Percentiles rank a stretch among this genome's conserved stretches.
These are phyloP conservation scores for Orchestes rusci DNA, from an alignment of 2,888 invertebrate genomes.

Conservation along the genomic window DNA sequence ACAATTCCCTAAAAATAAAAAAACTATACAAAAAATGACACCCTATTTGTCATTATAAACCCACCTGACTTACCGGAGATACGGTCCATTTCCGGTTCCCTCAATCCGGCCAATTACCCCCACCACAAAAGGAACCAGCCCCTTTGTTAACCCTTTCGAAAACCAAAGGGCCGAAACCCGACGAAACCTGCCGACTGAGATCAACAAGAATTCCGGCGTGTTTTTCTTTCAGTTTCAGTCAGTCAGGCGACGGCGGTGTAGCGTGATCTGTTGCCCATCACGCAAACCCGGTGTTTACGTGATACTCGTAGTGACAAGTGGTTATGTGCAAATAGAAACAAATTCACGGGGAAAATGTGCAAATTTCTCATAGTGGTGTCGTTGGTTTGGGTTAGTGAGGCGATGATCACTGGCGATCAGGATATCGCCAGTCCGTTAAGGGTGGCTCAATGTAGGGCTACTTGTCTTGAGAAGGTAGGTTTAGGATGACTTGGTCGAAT, in stretches of 20 bases:
- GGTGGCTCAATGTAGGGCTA: constrained; percentile 65
- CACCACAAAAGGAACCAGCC: constrained; percentile 29
- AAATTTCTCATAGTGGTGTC: constrained; percentile 38
- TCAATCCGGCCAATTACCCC: constrained; percentile 28
- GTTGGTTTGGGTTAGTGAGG: constrained; percentile 36
- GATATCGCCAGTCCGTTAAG: constrained; percentile 64
- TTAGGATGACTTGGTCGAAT: too few species aligned
- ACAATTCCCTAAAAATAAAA: too few species aligned
- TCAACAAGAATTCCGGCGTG: constrained; percentile 21
- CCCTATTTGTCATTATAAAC: too few species aligned
- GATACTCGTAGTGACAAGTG: too few species aligned
- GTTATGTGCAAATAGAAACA: too few species aligned
- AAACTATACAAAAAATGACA: too few species aligned
- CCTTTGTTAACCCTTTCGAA: constrained; percentile 15
- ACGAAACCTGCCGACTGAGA: constrained; percentile 9
- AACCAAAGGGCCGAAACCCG: constrained; percentile 9
- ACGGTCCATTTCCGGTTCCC: constrained; percentile 14
- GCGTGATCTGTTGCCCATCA: too few species aligned
- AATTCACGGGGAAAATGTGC: too few species aligned
- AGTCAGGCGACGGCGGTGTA: too few species aligned
- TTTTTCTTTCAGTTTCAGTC: constrained; percentile 33
- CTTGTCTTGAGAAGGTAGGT: constrained; percentile 64
- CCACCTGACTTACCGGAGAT: too few species aligned
- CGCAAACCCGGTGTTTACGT: too few species aligned
- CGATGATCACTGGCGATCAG: constrained; percentile 52